These are phyloP conservation scores for Plutomurus gul DNA, from an alignment of 1,140 invertebrate genomes.

Conservation along the genomic window DNA sequence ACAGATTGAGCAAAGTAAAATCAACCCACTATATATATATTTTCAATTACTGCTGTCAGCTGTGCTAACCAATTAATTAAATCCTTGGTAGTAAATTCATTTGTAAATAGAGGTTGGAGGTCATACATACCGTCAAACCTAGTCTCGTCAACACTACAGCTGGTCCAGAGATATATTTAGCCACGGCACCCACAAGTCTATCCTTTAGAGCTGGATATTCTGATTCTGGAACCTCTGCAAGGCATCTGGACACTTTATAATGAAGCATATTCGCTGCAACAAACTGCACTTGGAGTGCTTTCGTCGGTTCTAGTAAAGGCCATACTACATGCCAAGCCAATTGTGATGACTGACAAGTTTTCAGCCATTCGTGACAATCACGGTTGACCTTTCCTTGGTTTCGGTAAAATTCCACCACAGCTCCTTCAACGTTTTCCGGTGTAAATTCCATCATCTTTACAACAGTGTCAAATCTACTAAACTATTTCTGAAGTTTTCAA, in stretches of 20 bases:
- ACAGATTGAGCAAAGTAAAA: not conserved
- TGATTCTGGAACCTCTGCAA: conserved; percentile 46
- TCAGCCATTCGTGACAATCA: conserved; percentile 53
- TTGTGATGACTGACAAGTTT: conserved; percentile 48
- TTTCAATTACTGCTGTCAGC: no score
- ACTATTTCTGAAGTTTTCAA: not conserved
- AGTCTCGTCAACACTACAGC: conserved; percentile 46
- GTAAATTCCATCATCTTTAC: conserved; percentile 51
- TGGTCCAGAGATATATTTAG: conserved; percentile 49
- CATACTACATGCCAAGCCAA: conserved; percentile 52
- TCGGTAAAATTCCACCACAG: conserved; percentile 51
- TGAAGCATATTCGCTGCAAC: conserved; percentile 52
- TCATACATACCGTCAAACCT: conserved; percentile 43
- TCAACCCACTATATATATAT: not conserved
- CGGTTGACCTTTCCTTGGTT: conserved; percentile 43
- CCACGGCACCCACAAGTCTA: conserved; percentile 42
- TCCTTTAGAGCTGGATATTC: conserved; percentile 49
- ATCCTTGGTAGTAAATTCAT: not conserved
- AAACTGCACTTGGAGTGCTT: conserved; percentile 50
- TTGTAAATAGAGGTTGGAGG: not conserved
- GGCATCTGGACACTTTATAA: conserved; percentile 48
- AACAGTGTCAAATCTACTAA: not conserved
- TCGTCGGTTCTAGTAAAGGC: conserved; percentile 42
- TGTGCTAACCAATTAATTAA: no score
- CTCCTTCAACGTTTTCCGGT: conserved; percentile 50